Percentiles rank a stretch among this genome's conserved stretches.
These are phyloP conservation scores for Aphelocoma californica DNA, from an alignment of 2,797 vertebrate species.

Conservation along the genomic window DNA sequence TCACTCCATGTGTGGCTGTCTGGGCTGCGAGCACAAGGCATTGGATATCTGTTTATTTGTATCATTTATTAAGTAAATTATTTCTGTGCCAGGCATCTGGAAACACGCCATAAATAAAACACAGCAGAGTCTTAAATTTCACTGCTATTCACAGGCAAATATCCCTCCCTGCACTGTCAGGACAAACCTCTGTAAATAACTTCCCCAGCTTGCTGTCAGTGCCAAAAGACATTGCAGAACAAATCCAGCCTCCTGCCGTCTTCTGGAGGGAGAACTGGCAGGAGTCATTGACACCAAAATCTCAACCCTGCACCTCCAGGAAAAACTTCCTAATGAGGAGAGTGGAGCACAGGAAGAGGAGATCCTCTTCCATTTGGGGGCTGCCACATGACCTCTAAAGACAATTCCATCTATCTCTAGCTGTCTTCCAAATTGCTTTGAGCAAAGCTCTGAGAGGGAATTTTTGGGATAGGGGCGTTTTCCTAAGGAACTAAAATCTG, in stretches of 20 bases:
- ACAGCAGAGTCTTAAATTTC: background rate
- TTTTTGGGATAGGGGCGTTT: fast-evolving
- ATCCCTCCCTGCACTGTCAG: background rate
- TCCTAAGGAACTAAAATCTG: background rate
- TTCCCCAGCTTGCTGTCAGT: background rate
- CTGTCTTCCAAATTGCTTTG: background rate
- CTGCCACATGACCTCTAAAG: background rate
- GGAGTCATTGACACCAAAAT: background rate
- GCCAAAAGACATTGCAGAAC: background rate
- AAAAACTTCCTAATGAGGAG: background rate
- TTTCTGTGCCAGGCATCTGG: conserved; percentile 29
- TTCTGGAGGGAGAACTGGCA: background rate
- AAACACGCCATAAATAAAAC: conserved; percentile 26
- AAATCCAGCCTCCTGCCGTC: background rate
- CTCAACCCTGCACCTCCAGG: background rate
- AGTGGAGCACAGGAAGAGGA: background rate
- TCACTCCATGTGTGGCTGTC: background rate
- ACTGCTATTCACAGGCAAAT: background rate
- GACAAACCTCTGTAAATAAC: background rate
- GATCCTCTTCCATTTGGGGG: background rate
- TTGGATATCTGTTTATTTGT: conserved; percentile 4
- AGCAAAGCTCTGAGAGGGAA: background rate
- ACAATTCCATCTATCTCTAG: background rate
- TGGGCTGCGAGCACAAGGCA: background rate
- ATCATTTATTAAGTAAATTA: conserved; percentile 60